Base-by-base conservation (phyloP, 1,140 invertebrate species). In the Sminthurides bifidus region DNA sequence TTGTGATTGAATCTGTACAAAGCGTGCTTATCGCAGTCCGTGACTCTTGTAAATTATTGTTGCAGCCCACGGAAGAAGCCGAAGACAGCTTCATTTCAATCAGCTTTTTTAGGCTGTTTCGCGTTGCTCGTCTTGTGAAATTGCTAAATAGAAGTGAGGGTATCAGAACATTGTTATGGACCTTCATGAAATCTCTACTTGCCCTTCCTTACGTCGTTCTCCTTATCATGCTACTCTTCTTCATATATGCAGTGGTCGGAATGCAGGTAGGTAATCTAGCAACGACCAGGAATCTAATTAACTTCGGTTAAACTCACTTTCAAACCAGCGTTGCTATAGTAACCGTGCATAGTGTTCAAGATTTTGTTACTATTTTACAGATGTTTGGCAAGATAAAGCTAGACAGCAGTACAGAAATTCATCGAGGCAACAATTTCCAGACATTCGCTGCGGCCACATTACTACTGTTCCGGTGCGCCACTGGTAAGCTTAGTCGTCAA, bases 241-340 rank as follows among this genome's bases (percentile, higher is more conserved):
- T 99, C 76, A 98, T 99, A 66, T 98, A 98, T 70, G 95, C 95
- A 54, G 93, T 98, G 19, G 96, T 99, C 68, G 95, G 95, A 59
- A 98, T 98, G 95, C 95, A 98, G 83, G 90, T 92, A 73, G 71
- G 5, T 30, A 33, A 35, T 10, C 8, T 10, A 35, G 12, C 33
- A 37, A 12, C 33, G 12, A 17, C 17, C 17, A 17, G 17, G 10
- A 37, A 37, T 37, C 17, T 37, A 12, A 12, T 37, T 37, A 37
- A 37, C 17, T 37, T 12, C 12, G 17, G 17, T 37, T 37, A 37
- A 37, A 37, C 12, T 12, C 12, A 12, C 33, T 12, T 37, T 37
- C 8, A 14, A 44, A 19, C 21, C 8, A 12, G 8, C 8, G 17
- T 5, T 43, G 14, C 8, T 19, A 19, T 43, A 24, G 26, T 24